phyloP scores from a whole-genome alignment of 2,113 vertebrate genomes.

The Gasterosteus aculeatus region DNA sequence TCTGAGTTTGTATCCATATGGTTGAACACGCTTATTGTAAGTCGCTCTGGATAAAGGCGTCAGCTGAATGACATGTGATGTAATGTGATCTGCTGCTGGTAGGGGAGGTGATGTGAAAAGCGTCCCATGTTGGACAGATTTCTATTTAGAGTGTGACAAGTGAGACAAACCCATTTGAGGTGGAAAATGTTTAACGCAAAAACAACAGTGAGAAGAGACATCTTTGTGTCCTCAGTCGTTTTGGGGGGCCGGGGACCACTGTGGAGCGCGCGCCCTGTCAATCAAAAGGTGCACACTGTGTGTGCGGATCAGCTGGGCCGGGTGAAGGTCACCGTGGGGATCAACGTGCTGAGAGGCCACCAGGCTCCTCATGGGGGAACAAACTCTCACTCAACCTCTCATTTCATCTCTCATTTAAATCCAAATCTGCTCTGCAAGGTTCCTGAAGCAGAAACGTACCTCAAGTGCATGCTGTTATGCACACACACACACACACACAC shows the following conservation, averaged over 20 bases:
- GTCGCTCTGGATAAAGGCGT: too few species aligned
- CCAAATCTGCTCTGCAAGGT: neutral
- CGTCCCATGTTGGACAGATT: neutral
- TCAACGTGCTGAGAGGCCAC: constrained; percentile 1
- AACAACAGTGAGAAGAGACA: neutral
- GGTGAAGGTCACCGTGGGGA: constrained; percentile 10
- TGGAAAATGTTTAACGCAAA: neutral
- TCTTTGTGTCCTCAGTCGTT: neutral
- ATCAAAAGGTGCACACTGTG: neutral
- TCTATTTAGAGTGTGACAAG: neutral
- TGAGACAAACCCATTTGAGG: neutral
- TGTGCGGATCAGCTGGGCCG: neutral
- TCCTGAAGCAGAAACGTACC: neutral
- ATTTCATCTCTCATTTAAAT: too few species aligned
- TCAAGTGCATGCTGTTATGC: neutral
- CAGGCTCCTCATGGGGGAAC: neutral
- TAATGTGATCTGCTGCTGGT: too few species aligned
- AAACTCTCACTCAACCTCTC: too few species aligned
- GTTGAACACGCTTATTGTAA: too few species aligned
- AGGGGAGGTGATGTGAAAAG: too few species aligned
- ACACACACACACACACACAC: neutral
- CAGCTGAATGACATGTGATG: too few species aligned
- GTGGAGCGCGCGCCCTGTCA: neutral
- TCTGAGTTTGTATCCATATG: too few species aligned
- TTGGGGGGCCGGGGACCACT: neutral